Conservation (phyloP, 2,797 vertebrate genomes). For the Lepilemur ruficaudatus region DNA sequence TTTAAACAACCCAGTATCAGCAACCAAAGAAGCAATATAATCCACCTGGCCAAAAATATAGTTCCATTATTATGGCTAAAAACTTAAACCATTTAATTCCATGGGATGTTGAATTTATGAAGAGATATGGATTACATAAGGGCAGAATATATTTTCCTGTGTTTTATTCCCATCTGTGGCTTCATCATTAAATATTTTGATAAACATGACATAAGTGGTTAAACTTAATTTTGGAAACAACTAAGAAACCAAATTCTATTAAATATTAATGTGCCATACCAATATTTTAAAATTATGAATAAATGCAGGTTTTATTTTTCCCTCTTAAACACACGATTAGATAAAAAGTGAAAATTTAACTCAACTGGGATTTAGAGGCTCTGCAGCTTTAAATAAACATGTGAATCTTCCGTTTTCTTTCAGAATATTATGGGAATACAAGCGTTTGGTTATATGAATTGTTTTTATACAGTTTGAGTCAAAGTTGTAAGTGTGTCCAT, state of each 20-base stretch:
- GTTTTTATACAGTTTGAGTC: too few relatives aligned
- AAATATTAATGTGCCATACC: not conserved
- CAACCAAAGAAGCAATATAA: not conserved
- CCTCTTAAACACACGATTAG: not conserved
- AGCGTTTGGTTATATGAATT: too few relatives aligned
- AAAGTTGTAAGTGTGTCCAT: too few relatives aligned
- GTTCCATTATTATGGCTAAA: not conserved
- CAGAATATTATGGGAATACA: too few relatives aligned
- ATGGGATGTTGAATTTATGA: not conserved
- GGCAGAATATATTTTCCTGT: not conserved
- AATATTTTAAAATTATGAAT: conserved; percentile 28
- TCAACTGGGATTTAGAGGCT: not conserved
- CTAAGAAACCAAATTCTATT: not conserved
- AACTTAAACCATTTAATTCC: not conserved
- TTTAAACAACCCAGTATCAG: not conserved
- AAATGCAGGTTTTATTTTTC: conserved; percentile 9
- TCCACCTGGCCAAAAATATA: not conserved
- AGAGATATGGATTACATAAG: not conserved
- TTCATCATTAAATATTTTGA: conserved; percentile 45
- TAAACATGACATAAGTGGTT: not conserved
- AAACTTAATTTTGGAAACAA: conserved; percentile 45
- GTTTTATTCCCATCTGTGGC: not conserved
- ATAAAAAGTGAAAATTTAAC: conserved; percentile 56
- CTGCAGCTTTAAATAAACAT: conserved; percentile 51
- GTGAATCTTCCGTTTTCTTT: conserved; percentile 33